These are phyloP conservation scores for Cephalopholis sonnerati DNA, from an alignment of 2,113 vertebrate genomes.

Conservation along the genomic window DNA sequence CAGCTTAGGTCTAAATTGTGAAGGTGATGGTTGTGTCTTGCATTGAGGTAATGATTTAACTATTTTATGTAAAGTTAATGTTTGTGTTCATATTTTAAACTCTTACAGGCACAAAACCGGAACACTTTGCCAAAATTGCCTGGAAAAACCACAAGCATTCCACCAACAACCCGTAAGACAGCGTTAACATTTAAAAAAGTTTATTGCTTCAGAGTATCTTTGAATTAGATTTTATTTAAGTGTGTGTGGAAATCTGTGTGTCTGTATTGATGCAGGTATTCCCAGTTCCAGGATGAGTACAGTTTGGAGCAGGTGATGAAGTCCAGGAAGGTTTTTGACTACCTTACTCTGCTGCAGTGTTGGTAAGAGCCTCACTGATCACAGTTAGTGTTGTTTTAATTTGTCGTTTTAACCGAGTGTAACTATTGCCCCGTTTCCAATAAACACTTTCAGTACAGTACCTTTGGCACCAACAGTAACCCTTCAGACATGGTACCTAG, in stretches of 20 bases:
- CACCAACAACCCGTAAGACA: conserved; percentile 94
- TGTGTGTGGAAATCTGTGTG: background rate
- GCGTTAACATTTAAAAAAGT: background rate
- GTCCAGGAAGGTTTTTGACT: conserved; percentile 91
- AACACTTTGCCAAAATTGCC: conserved; percentile 98
- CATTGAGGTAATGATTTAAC: background rate
- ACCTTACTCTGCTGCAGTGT: conserved; percentile 94
- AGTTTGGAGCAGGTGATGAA: conserved; percentile 91
- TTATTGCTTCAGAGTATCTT: background rate
- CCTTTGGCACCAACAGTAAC: too few relatives aligned
- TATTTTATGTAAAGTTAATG: background rate
- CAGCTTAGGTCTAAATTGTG: background rate
- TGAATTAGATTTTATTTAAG: background rate
- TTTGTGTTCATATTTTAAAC: conserved; percentile 31
- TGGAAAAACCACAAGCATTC: conserved; percentile 99
- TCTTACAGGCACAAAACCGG: conserved; percentile 90
- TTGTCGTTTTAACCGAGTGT: too few relatives aligned
- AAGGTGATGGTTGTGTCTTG: background rate
- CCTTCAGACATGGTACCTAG: too few relatives aligned
- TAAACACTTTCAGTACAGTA: too few relatives aligned
- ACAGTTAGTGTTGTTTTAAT: background rate
- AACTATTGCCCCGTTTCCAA: too few relatives aligned
- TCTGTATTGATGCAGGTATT: conserved; percentile 84
- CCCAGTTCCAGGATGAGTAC: conserved; percentile 94
- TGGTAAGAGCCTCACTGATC: conserved; percentile 88